These are phyloP conservation scores for Anarhynchus alexandrinus DNA, from an alignment of 2,113 vertebrate genomes.

Conservation along the genomic window DNA sequence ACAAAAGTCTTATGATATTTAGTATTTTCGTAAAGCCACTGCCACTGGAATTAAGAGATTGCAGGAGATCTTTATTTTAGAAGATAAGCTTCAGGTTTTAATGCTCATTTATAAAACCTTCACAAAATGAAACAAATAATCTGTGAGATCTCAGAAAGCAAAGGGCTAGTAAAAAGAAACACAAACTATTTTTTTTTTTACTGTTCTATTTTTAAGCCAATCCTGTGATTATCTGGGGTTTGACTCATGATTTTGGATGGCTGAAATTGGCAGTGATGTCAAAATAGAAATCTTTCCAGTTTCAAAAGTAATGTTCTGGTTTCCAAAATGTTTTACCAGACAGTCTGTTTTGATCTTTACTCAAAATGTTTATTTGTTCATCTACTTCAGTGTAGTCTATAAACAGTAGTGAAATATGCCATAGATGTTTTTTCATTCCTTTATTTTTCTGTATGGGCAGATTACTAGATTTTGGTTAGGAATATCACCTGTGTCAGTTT, in stretches of 20 bases:
- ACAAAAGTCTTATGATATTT: neutral
- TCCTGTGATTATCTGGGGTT: neutral
- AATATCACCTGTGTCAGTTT: neutral
- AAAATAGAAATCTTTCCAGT: neutral
- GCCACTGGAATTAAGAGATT: neutral
- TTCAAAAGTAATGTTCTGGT: neutral
- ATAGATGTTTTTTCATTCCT: neutral
- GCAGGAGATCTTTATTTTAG: neutral
- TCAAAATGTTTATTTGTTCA: neutral
- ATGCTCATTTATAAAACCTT: neutral
- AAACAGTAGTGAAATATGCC: neutral
- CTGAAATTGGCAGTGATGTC: neutral
- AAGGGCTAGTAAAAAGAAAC: neutral
- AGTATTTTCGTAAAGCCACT: neutral
- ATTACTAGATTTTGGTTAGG: neutral
- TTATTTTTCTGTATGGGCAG: neutral
- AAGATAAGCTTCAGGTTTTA: neutral
- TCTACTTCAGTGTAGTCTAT: neutral
- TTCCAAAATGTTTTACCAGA: neutral
- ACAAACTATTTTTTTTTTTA: neutral
- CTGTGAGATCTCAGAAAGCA: neutral
- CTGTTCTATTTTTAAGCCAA: neutral
- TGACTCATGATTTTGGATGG: neutral
- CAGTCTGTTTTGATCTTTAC: neutral
- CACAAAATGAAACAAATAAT: neutral